Conservation (phyloP, 2,113 vertebrate genomes). For the Delphinus delphis region DNA sequence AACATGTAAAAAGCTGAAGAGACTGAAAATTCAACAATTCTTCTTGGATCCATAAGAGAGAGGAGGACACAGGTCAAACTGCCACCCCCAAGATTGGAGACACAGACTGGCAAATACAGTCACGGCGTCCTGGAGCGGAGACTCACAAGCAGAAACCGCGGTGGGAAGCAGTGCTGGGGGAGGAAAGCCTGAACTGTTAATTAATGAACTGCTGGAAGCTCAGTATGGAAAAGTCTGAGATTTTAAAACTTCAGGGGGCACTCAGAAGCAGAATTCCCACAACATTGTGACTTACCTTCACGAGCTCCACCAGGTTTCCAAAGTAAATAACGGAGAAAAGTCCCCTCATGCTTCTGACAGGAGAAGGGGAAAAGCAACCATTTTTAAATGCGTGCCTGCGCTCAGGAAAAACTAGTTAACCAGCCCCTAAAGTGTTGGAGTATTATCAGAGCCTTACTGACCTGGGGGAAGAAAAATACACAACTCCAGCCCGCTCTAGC, state of each 20-base stretch:
- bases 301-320: background rate
- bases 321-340: background rate
- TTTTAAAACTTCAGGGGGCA: background rate
- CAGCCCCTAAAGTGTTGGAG: background rate
- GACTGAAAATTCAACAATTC: background rate
- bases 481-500: background rate
- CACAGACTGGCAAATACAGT: background rate
- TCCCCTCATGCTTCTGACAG: background rate
- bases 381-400: background rate
- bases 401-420: background rate
- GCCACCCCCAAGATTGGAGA: background rate
- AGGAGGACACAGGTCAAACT: background rate
- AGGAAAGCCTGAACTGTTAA: background rate
- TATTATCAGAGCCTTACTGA: background rate
- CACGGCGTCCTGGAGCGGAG: background rate
- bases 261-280: background rate
- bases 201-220: background rate
- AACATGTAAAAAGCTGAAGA: background rate
- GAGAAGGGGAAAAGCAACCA: background rate
- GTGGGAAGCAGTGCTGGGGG: background rate
- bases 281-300: background rate
- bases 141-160: background rate
- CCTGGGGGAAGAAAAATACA: background rate
- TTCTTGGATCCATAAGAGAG: background rate
- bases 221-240: background rate